phyloP scores from a whole-genome alignment of 2,113 vertebrate species.

The Ondatra zibethicus region DNA sequence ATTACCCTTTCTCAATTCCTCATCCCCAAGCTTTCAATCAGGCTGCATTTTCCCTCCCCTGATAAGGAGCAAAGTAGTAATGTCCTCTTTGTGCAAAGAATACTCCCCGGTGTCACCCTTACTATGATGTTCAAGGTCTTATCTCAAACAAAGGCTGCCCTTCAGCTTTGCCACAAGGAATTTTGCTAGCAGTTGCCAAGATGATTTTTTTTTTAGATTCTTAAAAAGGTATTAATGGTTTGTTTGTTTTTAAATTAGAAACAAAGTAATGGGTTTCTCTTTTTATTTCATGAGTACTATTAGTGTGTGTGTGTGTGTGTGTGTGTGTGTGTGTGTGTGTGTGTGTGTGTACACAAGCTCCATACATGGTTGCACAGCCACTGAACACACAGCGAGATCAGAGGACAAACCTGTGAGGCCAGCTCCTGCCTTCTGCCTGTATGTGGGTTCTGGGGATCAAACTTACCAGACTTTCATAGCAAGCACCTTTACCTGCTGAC shows the following conservation, averaged over 20 bases:
- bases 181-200: not conserved
- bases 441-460: not conserved
- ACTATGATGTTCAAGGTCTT: not conserved
- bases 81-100: not conserved
- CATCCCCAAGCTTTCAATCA: not conserved
- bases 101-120: not conserved
- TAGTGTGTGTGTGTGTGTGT: not conserved
- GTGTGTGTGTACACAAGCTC: not conserved
- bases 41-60: not conserved
- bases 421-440: not conserved
- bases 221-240: not conserved
- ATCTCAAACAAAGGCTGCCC: not conserved
- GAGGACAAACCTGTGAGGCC: not conserved
- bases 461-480: not conserved
- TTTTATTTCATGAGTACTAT: not conserved
- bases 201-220: not conserved
- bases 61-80: not conserved
- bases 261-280: not conserved
- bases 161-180: not conserved
- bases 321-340: not conserved
- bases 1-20: not conserved
- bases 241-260: not conserved
- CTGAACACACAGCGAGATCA: not conserved
- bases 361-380: not conserved
- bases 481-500: not conserved